Evolutionary conservation across 92 coral and sea anemone genomes (phyloP), one percentile per base, ranked within the genome.

Genomic region (Zoanthus solanderi): DNA sequence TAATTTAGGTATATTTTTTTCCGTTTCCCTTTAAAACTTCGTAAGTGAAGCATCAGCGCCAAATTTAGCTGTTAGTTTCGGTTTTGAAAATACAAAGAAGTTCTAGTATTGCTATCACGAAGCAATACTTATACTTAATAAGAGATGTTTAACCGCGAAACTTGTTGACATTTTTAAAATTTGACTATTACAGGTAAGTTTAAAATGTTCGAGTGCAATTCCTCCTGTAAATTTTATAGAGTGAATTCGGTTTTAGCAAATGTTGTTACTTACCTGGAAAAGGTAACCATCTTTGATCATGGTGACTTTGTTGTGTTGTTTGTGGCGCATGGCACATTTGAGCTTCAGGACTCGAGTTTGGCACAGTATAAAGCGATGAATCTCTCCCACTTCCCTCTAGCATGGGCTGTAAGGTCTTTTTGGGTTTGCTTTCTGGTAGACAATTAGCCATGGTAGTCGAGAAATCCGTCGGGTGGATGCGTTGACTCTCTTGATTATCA

Each of bases 401-500:
- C 79, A 75, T 75, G 13, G 91, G 66, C 13, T 61, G 79, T 85
- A 67, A 84, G 72, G 91, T 75, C 87, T 56, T 84, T 75, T 76
- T 90, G 17, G 86, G 88, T 73, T 46, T 72, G 53, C 89, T 84
- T 77, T 83, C 94, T 52, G 87, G 75, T 76, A 18, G 87, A 56
- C 65, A 77, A 71, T 85, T 85, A 60, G 83, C 79, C 87, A 75
- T 78, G 72, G 88, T 37, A 67, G 28, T 80, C 76, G 84, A 84
- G 60, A 57, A 63, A 57, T 83, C 90, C 54, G 72, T 74, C 53
- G 50, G 42, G n/a, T 81, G 85, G 52, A 81, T 42, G 9, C 75
- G 37, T 50, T 81, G 85, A 13, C 60, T 81, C 45, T 81, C 85
- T 46, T 78, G 83, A 12, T 92, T 91, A 37, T 95, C 98, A 63